Base-by-base conservation (phyloP, 2,888 invertebrate species). In the Tachina lurida region DNA sequence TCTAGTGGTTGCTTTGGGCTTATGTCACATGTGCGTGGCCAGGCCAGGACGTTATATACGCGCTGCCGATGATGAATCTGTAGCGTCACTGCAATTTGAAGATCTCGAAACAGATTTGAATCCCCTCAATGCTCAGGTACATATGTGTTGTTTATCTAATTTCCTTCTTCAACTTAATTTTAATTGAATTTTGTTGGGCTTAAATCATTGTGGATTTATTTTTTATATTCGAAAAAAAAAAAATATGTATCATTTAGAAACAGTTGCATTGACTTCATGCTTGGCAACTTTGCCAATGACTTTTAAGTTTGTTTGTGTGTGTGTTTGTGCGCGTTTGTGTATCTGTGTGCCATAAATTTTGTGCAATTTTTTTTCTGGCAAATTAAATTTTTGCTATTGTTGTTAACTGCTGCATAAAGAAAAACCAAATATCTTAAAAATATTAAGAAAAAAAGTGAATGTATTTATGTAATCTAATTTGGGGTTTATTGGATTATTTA, bases 51-150 rank as follows among this genome's bases (percentile, higher is more conserved):
- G 89, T 58, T 90, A 90, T 84, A 88, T 89, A 12, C 91, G 91
- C 76, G 89, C 92, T 76, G 90, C 92, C 60, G 81, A 76, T 67
- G 89, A 91, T 73, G 86, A 89, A 10, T 77, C 89, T 45, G 84
- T 88, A n/a, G 60, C 80, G 19, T 83, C 80, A 43, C 80, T 91
- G 54, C 89, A 90, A 79, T 86, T 86, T n/a, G 82, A 84, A 49
- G 90, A 90, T 62, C 86, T 65, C 79, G 88, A 84, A 75, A 84
- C 88, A 41, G 91, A 92, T 65, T 85, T 93, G 82, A 93, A 92
- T 88, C 93, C 93, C 71, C 90, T 92, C 76, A 92, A 92, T 85
- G 89, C 90, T 80, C 92, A 92, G 93, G 93, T 93, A n/a, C n/a
- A n/a, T n/a, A 93, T 56, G 86, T 60, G 0, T 81, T 58, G 9